Percentiles rank a stretch among this genome's conserved stretches.
Conservation (phyloP, 2,113 vertebrate genomes). For the Lamprotornis superbus region DNA sequence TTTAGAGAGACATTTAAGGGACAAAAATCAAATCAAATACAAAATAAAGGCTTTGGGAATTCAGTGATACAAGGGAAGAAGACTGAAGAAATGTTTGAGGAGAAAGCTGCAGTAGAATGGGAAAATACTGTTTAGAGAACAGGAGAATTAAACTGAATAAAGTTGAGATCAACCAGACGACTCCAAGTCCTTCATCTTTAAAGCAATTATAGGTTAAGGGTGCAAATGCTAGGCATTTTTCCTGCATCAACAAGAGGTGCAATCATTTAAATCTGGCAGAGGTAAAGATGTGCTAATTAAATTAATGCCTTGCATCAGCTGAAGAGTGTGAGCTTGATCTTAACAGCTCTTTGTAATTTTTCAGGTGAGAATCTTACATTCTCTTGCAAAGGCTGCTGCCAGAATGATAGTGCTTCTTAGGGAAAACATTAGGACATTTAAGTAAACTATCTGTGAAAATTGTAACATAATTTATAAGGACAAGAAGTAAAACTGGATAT, state of each 20-base stretch:
- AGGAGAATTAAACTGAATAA: not conserved
- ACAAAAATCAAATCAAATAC: not conserved
- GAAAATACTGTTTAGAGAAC: not conserved
- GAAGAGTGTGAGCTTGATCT: not conserved
- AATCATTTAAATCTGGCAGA: not conserved
- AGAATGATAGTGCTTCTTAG: not conserved
- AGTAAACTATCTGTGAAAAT: not conserved
- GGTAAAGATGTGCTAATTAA: not conserved
- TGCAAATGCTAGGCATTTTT: not conserved
- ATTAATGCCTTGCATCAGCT: not conserved
- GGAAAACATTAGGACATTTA: not conserved
- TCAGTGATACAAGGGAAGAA: not conserved
- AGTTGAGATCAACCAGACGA: not conserved
- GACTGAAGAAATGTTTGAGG: not conserved
- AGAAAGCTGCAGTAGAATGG: not conserved
- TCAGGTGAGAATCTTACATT: not conserved
- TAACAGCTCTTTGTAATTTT: not conserved
- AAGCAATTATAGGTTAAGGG: not conserved
- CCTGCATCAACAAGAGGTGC: not conserved
- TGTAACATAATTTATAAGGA: not conserved
- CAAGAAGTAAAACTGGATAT: not conserved
- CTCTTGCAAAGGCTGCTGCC: not conserved
- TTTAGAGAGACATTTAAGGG: constrained; percentile 15
- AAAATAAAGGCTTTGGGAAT: not conserved
- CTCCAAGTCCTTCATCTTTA: not conserved